phyloP scores from a whole-genome alignment of 2,888 invertebrate genomes.

The Sicus ferrugineus region DNA sequence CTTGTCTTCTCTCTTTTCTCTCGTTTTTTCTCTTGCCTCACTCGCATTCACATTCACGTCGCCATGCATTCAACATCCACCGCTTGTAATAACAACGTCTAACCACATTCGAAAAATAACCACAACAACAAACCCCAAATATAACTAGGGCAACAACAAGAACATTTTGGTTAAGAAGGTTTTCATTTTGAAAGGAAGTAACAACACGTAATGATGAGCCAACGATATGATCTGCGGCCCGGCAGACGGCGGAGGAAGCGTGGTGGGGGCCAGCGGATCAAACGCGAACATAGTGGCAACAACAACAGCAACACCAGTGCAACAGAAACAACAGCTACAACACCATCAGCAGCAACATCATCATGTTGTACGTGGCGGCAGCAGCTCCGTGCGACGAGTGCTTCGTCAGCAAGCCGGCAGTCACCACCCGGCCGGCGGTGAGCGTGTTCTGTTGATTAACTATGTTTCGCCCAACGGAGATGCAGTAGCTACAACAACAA shows the following conservation, averaged over 20 bases:
- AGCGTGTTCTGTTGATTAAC: slow-evolving; percentile 56
- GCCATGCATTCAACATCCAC: slow-evolving; percentile 44
- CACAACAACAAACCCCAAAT: slow-evolving; percentile 31
- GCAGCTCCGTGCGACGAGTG: slow-evolving; percentile 47
- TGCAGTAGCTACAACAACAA: slow-evolving; percentile 41
- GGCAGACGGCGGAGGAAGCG: slow-evolving; percentile 54
- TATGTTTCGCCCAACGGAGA: slow-evolving; percentile 54
- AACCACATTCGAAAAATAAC: slow-evolving; percentile 39
- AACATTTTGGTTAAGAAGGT: slow-evolving; percentile 66
- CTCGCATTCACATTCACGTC: slow-evolving; percentile 9
- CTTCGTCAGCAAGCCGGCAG: slow-evolving; percentile 57
- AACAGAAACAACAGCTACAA: slow-evolving; percentile 43
- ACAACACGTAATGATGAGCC: slow-evolving; percentile 66
- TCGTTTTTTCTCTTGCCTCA: slow-evolving; percentile 16
- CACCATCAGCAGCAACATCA: slow-evolving; percentile 44
- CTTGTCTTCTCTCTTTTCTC: slow-evolving; percentile 26
- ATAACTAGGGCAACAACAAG: slow-evolving; percentile 63
- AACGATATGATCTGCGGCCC: slow-evolving; percentile 63
- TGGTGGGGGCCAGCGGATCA: slow-evolving; percentile 36
- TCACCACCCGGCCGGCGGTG: slow-evolving; percentile 57
- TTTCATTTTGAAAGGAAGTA: slow-evolving; percentile 66
- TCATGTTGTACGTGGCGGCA: slow-evolving; percentile 35
- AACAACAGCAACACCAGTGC: slow-evolving; percentile 40
- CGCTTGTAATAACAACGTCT: slow-evolving; percentile 31
- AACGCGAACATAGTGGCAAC: slow-evolving; percentile 40